Percentiles rank a stretch among this genome's conserved stretches.
These are phyloP conservation scores for Helogale parvula DNA, from an alignment of 2,113 vertebrate species.

Conservation along the genomic window DNA sequence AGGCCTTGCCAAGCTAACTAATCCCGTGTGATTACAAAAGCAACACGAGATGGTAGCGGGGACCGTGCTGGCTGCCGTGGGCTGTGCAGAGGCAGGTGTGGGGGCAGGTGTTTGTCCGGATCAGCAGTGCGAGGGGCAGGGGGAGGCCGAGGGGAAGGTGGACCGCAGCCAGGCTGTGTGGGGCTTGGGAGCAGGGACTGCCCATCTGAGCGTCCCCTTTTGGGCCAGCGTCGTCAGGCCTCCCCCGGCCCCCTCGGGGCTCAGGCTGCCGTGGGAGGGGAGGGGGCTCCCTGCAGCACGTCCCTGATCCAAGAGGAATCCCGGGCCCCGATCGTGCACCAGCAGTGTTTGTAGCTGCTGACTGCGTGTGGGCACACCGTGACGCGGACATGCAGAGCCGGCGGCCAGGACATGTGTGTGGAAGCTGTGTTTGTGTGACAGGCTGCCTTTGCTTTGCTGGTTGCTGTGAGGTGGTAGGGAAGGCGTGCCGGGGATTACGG, in stretches of 20 bases:
- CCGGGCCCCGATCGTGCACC: fast-evolving
- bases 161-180: fast-evolving
- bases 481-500: not conserved
- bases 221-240: fast-evolving
- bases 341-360: not conserved
- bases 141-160: too few relatives aligned
- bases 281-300: not conserved
- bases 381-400: not conserved
- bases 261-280: not conserved
- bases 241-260: not conserved
- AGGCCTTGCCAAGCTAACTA: fast-evolving
- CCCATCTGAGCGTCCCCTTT: fast-evolving
- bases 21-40: too few relatives aligned
- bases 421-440: not conserved
- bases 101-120: not conserved
- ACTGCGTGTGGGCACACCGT: fast-evolving
- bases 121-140: fast-evolving
- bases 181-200: not conserved
- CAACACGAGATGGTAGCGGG: not conserved
- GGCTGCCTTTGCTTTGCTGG: too few relatives aligned
- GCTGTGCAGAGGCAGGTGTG: not conserved
- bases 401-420: fast-evolving
- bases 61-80: not conserved
- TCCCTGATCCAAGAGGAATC: too few relatives aligned
- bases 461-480: not conserved